These are phyloP conservation scores for Sebastes nivosus DNA, from an alignment of 2,797 vertebrate species.

Conservation along the genomic window DNA sequence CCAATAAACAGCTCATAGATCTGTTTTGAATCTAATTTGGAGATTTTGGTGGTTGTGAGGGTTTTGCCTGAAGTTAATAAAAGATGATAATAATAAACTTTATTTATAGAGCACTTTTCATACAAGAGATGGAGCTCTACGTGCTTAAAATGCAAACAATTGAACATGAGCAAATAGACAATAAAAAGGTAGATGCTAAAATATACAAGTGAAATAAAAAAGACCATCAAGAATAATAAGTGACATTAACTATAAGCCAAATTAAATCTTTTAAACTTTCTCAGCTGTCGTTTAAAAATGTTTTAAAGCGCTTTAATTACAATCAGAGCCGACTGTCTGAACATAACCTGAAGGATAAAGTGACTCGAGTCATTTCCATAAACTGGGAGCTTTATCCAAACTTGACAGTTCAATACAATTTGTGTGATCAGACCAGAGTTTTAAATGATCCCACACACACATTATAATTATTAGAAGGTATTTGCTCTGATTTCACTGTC, in stretches of 20 bases:
- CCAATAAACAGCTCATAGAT: not conserved
- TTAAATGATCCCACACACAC: not conserved
- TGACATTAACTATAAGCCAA: too few relatives aligned
- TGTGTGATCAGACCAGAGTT: not conserved
- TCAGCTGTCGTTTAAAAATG: too few relatives aligned
- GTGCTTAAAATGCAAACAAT: too few relatives aligned
- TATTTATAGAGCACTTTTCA: too few relatives aligned
- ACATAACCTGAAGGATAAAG: not conserved
- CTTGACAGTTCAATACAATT: not conserved
- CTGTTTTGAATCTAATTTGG: not conserved
- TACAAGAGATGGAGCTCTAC: too few relatives aligned
- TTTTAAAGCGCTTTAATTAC: not conserved
- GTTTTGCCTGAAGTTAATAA: not conserved
- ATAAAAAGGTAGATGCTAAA: too few relatives aligned
- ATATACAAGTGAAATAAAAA: too few relatives aligned
- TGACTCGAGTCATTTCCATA: not conserved
- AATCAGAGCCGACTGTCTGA: not conserved
- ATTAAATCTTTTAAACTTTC: too few relatives aligned
- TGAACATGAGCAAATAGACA: too few relatives aligned
- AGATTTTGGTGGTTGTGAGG: not conserved
- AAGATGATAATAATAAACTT: not conserved
- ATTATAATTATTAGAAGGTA: not conserved
- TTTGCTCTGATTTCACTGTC: not conserved
- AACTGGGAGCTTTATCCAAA: not conserved
- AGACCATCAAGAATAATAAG: too few relatives aligned